phyloP scores from a whole-genome alignment of 1,140 invertebrate species.

The Neodiprion virginianus region DNA sequence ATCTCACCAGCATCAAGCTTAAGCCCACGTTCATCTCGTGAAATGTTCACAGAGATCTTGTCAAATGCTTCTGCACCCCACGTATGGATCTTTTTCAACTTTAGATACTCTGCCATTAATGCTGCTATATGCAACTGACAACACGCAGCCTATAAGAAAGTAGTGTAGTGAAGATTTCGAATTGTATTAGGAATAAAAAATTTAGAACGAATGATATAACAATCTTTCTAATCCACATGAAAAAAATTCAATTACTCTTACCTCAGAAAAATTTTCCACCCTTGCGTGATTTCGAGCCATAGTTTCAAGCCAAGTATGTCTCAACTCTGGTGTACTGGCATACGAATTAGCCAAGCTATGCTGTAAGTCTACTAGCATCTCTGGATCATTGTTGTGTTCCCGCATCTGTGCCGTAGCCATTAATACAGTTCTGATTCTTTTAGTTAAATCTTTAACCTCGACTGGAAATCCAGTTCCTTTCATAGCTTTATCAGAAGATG shows the following conservation, averaged over 20 bases:
- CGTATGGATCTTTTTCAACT: constrained; percentile 71
- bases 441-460: constrained; percentile 92
- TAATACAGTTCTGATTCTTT: constrained; percentile 89
- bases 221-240: constrained; percentile 27
- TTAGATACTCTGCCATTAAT: constrained; percentile 90
- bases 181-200: background rate
- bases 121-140: constrained; percentile 92
- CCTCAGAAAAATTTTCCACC: constrained; percentile 82
- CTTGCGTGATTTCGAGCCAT: constrained; percentile 87
- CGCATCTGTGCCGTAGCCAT: constrained; percentile 94
- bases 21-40: constrained; percentile 80
- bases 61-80: constrained; percentile 87
- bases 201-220: background rate
- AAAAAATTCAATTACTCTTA: constrained; percentile 36
- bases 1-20: constrained; percentile 79
- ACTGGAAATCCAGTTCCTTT: constrained; percentile 86
- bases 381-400: constrained; percentile 87
- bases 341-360: constrained; percentile 94
- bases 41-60: constrained; percentile 87
- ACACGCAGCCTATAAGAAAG: constrained; percentile 72
- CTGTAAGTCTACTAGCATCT: constrained; percentile 91
- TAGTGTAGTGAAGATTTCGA: background rate
- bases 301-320: constrained; percentile 92
- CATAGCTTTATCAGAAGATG: constrained; percentile 91
- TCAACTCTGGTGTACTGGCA: constrained; percentile 89